These are phyloP conservation scores for Procambarus virginalis DNA, from an alignment of 1,140 invertebrate species.

Conservation along the genomic window DNA sequence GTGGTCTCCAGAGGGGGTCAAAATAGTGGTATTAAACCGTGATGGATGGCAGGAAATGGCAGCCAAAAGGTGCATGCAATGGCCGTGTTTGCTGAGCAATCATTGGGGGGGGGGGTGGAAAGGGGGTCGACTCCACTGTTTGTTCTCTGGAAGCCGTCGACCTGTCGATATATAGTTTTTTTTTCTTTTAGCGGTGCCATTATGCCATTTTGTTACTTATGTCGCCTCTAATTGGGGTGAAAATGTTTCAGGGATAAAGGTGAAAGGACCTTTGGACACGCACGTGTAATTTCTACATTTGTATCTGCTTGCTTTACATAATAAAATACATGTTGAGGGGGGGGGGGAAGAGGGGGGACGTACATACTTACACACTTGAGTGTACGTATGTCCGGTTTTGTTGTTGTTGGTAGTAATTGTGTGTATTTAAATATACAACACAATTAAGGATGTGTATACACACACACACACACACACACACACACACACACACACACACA, in stretches of 20 bases:
- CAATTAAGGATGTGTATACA: no score
- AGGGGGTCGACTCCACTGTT: no score
- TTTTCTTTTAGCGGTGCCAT: not conserved
- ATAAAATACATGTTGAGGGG: no score
- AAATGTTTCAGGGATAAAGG: not conserved
- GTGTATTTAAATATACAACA: no score
- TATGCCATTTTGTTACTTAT: slow-evolving; percentile 36
- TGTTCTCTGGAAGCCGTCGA: slow-evolving; percentile 1
- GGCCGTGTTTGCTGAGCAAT: slow-evolving; percentile 26
- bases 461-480: not conserved
- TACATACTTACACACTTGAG: no score
- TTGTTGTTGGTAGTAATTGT: no score
- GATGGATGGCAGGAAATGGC: slow-evolving; percentile 29
- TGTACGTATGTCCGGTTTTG: no score
- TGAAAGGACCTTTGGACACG: not conserved
- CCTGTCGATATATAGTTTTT: slow-evolving; percentile 28
- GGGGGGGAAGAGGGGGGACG: no score
- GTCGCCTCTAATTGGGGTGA: slow-evolving; percentile 28
- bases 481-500: not conserved
- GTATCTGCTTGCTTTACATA: no score
- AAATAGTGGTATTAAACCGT: slow-evolving; percentile 23
- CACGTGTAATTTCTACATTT: not conserved
- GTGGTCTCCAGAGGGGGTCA: slow-evolving; percentile 16
- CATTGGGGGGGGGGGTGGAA: not conserved
- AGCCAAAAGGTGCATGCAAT: not conserved